Conservation (phyloP, 2,113 vertebrate genomes). For the Hassar affinis region DNA sequence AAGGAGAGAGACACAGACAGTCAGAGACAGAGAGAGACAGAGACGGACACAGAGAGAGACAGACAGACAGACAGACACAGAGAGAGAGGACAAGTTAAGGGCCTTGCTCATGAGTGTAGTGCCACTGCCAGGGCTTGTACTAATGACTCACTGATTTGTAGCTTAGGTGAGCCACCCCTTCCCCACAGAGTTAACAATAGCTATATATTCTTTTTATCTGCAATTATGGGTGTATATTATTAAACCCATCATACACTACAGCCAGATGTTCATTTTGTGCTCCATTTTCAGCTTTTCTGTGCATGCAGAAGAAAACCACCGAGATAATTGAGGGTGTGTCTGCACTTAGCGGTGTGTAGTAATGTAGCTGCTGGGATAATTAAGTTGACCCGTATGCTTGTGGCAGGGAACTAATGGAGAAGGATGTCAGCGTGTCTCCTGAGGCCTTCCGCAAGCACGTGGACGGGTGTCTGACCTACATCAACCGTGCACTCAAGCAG, state of each 20-base stretch:
- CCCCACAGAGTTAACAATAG: background rate
- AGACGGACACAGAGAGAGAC: too few relatives aligned
- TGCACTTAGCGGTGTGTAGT: background rate
- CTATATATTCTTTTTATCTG: background rate
- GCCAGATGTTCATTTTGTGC: background rate
- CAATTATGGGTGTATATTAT: background rate
- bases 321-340: background rate
- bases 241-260: background rate
- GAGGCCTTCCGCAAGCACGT: conserved; percentile 86
- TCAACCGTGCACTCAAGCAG: conserved; percentile 82
- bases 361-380: conserved; percentile 20
- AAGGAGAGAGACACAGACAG: too few relatives aligned
- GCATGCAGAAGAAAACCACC: background rate
- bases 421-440: conserved; percentile 82
- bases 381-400: conserved; percentile 41
- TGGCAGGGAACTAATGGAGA: conserved; percentile 77
- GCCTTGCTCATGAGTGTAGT: background rate
- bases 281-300: background rate
- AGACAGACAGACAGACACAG: too few relatives aligned
- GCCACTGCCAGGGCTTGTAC: background rate
- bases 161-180: background rate
- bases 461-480: conserved; percentile 76
- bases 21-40: too few relatives aligned
- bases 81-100: too few relatives aligned
- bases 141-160: background rate